Percentiles rank a stretch among this genome's conserved stretches.
Evolutionary conservation across 2,888 invertebrate species (phyloP).

Genomic region (Stictocephala bisonia): DNA sequence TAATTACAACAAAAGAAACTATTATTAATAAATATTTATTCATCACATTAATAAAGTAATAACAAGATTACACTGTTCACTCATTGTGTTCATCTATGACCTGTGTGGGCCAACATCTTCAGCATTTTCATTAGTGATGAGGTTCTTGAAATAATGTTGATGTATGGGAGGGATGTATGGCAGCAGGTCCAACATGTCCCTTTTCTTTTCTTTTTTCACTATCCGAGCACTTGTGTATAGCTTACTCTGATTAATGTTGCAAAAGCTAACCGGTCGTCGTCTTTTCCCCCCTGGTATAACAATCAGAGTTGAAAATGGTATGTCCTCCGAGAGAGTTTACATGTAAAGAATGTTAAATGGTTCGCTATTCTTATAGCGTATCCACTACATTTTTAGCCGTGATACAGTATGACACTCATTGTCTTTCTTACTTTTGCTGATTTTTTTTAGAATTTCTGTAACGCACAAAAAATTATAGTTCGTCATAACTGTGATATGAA

Average conservation of each 20-base stretch:
- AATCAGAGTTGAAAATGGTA: constrained; percentile 22
- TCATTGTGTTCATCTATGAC: not conserved
- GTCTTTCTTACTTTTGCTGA: constrained; percentile 36
- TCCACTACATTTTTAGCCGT: constrained; percentile 39
- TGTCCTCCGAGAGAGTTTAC: constrained; percentile 35
- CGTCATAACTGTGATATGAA: not conserved
- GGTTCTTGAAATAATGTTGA: constrained; percentile 4
- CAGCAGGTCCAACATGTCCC: constrained; percentile 31
- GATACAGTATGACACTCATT: not conserved
- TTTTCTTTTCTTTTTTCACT: constrained; percentile 9
- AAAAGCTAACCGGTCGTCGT: constrained; percentile 8
- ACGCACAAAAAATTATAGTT: constrained; percentile 14
- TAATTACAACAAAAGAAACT: not conserved
- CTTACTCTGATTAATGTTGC: not conserved
- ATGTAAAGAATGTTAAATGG: constrained; percentile 40
- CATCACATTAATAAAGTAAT: not conserved
- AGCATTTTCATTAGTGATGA: constrained; percentile 1
- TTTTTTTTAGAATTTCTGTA: not conserved
- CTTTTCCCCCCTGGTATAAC: constrained; percentile 20
- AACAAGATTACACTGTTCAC: not conserved
- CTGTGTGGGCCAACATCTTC: constrained; percentile 1
- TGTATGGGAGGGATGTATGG: constrained; percentile 31
- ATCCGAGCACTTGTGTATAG: not conserved
- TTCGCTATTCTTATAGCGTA: constrained; percentile 29
- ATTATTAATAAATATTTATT: not conserved